Conservation (phyloP, 1,140 invertebrate species). For the Drosophila lacertosa region DNA sequence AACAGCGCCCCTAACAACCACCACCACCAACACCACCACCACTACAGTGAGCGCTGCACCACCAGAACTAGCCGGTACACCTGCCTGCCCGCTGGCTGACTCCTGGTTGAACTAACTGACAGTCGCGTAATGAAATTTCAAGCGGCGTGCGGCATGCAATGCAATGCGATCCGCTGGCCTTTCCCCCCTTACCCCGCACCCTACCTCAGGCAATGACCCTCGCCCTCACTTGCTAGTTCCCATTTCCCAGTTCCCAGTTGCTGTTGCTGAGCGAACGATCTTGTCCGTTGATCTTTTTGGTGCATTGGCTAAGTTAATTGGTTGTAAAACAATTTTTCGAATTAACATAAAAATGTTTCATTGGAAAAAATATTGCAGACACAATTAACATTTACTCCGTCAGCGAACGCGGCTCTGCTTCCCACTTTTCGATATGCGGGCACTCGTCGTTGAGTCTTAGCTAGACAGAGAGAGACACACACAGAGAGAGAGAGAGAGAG, state of each 20-base stretch:
- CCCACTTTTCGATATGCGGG: conserved; percentile 59
- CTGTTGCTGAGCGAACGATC: conserved; percentile 50
- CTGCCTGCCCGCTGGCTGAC: conserved; percentile 73
- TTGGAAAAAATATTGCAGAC: conserved; percentile 74
- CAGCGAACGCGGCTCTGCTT: neutral
- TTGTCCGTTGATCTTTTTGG: conserved; percentile 82
- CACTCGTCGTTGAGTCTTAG: conserved; percentile 1
- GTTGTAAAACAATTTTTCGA: conserved; percentile 82
- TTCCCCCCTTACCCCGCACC: conserved; percentile 29
- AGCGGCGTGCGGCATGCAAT: conserved; percentile 65
- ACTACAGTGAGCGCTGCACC: conserved; percentile 1
- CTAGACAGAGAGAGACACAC: neutral
- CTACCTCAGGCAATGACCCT: conserved; percentile 15
- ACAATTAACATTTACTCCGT: conserved; percentile 51
- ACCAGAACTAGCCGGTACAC: conserved; percentile 43
- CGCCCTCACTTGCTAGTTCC: conserved; percentile 21
- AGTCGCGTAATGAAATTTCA: conserved; percentile 69
- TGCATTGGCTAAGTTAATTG: conserved; percentile 82
- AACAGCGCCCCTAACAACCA: conserved; percentile 35
- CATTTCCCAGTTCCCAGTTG: conserved; percentile 23
- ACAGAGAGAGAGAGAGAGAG: neutral
- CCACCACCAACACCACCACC: conserved; percentile 40
- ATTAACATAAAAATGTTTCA: conserved; percentile 83
- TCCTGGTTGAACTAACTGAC: conserved; percentile 49
- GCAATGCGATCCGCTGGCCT: conserved; percentile 35